Conservation (phyloP, 2,888 invertebrate species). For the Pinctada fucata region DNA sequence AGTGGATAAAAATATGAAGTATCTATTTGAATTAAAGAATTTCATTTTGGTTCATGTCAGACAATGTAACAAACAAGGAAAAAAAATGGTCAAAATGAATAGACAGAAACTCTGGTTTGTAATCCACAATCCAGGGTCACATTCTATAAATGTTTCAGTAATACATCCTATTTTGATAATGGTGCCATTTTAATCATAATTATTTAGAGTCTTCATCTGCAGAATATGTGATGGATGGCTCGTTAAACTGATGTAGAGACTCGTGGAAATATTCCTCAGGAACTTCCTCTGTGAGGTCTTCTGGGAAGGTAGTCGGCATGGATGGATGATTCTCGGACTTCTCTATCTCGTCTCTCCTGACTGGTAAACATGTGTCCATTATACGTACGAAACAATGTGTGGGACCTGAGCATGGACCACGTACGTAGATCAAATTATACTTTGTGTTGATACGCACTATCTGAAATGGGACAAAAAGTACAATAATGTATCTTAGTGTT, state of each 20-base stretch:
- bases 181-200: too few species aligned
- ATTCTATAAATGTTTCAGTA: too few species aligned
- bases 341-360: conserved; percentile 36
- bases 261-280: conserved; percentile 88
- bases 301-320: conserved; percentile 88
- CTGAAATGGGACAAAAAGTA: conserved; percentile 79
- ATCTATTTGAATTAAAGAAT: too few species aligned
- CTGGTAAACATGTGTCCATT: conserved; percentile 87
- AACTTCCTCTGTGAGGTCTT: conserved; percentile 79
- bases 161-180: too few species aligned
- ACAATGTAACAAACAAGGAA: too few species aligned
- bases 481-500: neutral
- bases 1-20: too few species aligned
- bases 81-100: too few species aligned
- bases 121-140: too few species aligned
- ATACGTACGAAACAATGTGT: conserved; percentile 83
- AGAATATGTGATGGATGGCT: conserved; percentile 50
- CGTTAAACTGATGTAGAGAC: conserved; percentile 85
- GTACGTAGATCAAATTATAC: conserved; percentile 93
- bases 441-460: conserved; percentile 95
- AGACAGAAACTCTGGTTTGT: too few species aligned
- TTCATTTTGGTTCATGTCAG: too few species aligned
- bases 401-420: conserved; percentile 90
- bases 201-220: conserved; percentile 12
- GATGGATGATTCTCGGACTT: conserved; percentile 80